Evolutionary conservation across 2,797 vertebrate species (phyloP).

Genomic region (Alcedo quadribrachys): DNA sequence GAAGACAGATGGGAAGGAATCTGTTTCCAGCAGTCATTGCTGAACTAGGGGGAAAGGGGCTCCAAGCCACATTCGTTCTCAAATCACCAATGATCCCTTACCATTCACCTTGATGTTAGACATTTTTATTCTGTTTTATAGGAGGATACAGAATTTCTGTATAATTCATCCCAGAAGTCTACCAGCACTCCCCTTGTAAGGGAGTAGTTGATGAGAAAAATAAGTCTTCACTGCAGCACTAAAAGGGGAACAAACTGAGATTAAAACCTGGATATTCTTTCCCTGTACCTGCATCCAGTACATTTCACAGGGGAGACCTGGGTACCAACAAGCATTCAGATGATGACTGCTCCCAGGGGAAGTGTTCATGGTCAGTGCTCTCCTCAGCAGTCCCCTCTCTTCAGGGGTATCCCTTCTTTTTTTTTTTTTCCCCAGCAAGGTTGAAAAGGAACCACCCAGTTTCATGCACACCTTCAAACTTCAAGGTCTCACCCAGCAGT

Average conservation of each 20-base stretch:
- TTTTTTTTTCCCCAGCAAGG: neutral
- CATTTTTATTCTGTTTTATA: conserved; percentile 1
- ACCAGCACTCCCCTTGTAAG: neutral
- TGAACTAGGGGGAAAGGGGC: neutral
- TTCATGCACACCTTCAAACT: neutral
- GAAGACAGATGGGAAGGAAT: neutral
- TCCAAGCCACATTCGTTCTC: neutral
- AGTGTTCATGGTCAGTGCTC: rapidly evolving
- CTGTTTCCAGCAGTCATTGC: neutral
- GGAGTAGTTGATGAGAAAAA: neutral
- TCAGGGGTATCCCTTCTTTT: neutral
- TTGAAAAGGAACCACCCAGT: neutral
- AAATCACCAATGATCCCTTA: neutral
- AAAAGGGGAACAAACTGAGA: neutral
- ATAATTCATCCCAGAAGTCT: conserved; percentile 37
- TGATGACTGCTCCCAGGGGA: rapidly evolving
- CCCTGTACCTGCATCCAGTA: neutral
- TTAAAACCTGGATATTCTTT: neutral
- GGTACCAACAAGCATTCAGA: neutral
- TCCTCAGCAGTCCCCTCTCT: rapidly evolving
- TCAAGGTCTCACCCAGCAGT: neutral
- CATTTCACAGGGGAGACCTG: neutral
- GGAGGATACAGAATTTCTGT: conserved; percentile 10
- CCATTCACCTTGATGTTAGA: neutral
- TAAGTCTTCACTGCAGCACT: neutral